These are phyloP conservation scores for Cyclophora albipunctata DNA, from an alignment of 2,888 invertebrate genomes.

Conservation along the genomic window DNA sequence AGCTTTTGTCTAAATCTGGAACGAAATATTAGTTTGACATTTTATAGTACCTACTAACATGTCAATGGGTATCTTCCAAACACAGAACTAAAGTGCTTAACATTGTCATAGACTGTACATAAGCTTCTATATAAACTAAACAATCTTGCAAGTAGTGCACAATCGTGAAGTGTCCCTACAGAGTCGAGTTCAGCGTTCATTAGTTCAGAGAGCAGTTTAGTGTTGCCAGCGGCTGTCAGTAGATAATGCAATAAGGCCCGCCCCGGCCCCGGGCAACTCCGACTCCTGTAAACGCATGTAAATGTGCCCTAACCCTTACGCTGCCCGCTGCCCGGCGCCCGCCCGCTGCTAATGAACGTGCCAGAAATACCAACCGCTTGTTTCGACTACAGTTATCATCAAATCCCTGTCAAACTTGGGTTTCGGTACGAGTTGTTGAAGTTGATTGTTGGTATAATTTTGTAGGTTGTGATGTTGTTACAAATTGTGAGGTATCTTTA, in stretches of 20 bases:
- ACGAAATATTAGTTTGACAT: too few species aligned
- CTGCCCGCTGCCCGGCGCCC: conserved; percentile 33
- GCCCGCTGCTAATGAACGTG: conserved; percentile 43
- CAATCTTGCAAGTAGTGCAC: too few species aligned
- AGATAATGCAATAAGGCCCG: conserved; percentile 35
- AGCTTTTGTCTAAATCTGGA: too few species aligned
- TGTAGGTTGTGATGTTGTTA: conserved; percentile 1
- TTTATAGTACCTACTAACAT: too few species aligned
- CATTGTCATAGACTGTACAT: too few species aligned
- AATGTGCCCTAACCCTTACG: conserved; percentile 41
- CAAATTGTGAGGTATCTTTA: background rate
- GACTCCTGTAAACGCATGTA: conserved; percentile 31
- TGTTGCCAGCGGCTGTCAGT: conserved; percentile 6
- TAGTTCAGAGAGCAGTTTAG: conserved; percentile 14
- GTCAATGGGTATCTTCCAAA: too few species aligned
- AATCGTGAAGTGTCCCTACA: conserved; percentile 8
- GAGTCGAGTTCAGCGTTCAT: conserved; percentile 8
- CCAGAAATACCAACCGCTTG: conserved; percentile 29
- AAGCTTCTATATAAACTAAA: too few species aligned
- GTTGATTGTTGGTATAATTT: too few species aligned
- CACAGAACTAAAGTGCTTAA: too few species aligned
- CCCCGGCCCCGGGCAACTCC: conserved; percentile 15
- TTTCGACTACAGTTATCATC: conserved; percentile 19
- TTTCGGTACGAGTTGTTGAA: too few species aligned
- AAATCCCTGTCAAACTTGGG: too few species aligned